A percentile compares a stretch with the other conserved stretches of the same genome.
Conservation (phyloP, 2,113 vertebrate genomes). For the Haemorhous mexicanus region DNA sequence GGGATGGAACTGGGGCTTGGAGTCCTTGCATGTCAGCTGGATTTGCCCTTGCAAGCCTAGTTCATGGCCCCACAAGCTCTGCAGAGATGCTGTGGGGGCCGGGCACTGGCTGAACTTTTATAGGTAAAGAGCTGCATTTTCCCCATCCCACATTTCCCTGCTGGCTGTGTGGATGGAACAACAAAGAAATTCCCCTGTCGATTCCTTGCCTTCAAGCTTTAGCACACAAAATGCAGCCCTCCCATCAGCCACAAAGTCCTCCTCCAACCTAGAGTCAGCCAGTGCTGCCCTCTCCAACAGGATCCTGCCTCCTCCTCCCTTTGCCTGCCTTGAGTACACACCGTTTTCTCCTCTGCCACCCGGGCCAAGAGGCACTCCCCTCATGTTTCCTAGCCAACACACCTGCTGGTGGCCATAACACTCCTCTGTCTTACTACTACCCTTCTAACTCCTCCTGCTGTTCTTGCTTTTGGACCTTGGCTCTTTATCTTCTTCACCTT, state of each 20-base stretch:
- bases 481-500: neutral
- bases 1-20: neutral
- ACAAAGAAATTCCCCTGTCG: neutral
- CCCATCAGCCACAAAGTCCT: neutral
- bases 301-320: neutral
- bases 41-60: neutral
- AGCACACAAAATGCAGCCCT: neutral
- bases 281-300: neutral
- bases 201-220: neutral
- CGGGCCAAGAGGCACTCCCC: neutral
- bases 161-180: neutral
- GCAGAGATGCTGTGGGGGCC: neutral
- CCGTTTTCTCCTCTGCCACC: neutral
- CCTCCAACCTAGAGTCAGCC: neutral
- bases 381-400: neutral
- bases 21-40: neutral
- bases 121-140: neutral
- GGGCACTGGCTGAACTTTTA: neutral
- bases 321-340: neutral
- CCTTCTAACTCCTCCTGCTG: neutral
- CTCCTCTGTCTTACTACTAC: neutral
- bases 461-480: neutral
- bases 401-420: neutral
- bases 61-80: neutral
- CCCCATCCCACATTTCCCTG: neutral